A percentile compares a stretch with the other conserved stretches of the same genome.
phyloP scores from a whole-genome alignment of 1,140 invertebrate genomes.

The Brachionus plicatilis region DNA sequence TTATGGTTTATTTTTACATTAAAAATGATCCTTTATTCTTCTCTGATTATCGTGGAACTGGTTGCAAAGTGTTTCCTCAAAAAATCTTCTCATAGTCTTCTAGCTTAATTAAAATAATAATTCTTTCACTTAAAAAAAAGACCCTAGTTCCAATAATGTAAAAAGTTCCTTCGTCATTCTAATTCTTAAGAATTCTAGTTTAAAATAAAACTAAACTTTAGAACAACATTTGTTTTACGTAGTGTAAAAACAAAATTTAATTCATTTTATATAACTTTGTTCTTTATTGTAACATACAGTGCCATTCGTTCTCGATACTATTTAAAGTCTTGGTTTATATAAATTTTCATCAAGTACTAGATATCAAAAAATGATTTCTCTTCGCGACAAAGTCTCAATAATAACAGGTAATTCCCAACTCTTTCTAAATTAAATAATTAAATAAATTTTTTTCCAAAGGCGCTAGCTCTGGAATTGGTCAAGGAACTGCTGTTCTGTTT shows the following conservation, averaged over 20 bases:
- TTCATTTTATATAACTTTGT: neutral
- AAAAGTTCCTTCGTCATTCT: neutral
- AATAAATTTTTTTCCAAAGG: constrained; percentile 47
- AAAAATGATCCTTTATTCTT: no score
- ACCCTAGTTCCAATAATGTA: neutral
- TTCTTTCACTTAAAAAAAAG: neutral
- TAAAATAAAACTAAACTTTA: neutral
- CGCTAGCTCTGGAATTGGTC: constrained; percentile 78
- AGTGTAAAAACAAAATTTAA: neutral
- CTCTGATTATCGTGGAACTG: no score
- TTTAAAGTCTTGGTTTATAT: neutral
- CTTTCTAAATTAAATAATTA: neutral
- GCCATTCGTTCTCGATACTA: neutral
- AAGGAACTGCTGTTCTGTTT: constrained; percentile 70
- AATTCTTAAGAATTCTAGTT: neutral
- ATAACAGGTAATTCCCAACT: neutral
- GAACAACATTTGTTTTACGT: neutral
- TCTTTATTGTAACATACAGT: neutral
- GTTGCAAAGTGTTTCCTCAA: no score
- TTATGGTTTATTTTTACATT: no score
- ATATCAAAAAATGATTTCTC: neutral
- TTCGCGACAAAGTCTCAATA: constrained; percentile 5
- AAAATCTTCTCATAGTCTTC: no score
- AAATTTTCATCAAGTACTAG: neutral
- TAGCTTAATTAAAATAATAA: neutral